Evolutionary conservation across 2,888 invertebrate species (phyloP), one percentile per base, ranked within the genome.

Genomic region (Tryphoninae sp.): DNA sequence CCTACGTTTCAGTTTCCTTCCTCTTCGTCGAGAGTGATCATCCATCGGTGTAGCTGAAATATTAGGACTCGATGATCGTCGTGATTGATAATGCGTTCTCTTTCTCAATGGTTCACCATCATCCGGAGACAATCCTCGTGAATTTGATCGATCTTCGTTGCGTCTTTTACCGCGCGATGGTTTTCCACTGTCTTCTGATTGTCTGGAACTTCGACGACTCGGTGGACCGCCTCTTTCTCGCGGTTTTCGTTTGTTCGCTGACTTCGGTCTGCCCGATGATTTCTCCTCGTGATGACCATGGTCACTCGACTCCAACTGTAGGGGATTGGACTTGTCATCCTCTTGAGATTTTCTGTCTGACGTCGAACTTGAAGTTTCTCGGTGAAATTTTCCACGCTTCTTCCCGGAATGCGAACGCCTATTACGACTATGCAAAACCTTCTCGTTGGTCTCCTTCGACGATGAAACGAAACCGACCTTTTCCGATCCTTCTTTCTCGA

Each of bases 121-220:
- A 67, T 72, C 61, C 0, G 81, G 73, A 6, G 83, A 81, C 2
- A 51, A 22, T 6, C 81, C 83, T 11, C 83, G 83, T 0, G 85
- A 83, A 13, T 26, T 65, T 8, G 81, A 81, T 33, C 83, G 71
- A 59, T 80, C 64, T 13, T 26, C 55, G 1, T 61, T 72, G 8
- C 80, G 78, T 51, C 78, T 84, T 6, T 71, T 68, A 40, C 69
- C 72, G n/a, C 80, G 40, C 2, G 67, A 59, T 6, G 64, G n/a
- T n/a, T 26, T 40, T 83, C 65, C 40, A 11, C 22, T 77, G 1
- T 82, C 82, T 23, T 84, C 83, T 13, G 75, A 64, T 33, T 81
- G 74, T n/a, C 80, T 59, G 2, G 83, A 79, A 40, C 62, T 73
- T 58, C 83, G 62, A 40, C 79, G 78, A 40, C 59, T 65, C 19